Conservation (phyloP, 2,113 vertebrate species). For the Marcusenius ussheri region DNA sequence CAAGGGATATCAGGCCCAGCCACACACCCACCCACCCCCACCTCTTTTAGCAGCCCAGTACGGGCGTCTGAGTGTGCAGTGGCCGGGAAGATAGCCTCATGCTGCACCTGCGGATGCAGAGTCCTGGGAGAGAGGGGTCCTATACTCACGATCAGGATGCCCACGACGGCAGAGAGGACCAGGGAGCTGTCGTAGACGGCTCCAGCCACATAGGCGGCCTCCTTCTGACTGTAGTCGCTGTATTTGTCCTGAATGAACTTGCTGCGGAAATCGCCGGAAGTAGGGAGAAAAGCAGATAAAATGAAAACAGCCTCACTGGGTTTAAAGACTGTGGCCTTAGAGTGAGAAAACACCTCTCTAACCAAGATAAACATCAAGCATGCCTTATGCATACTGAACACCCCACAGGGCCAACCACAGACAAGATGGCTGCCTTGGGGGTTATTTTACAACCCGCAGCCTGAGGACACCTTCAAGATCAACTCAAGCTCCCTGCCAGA, state of each 20-base stretch:
- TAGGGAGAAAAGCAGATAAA: conserved; percentile 14
- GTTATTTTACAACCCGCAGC: background rate
- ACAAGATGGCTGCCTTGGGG: background rate
- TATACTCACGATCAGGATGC: conserved; percentile 68
- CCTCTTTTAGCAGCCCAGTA: background rate
- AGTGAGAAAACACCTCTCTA: background rate
- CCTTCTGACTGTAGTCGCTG: conserved; percentile 64
- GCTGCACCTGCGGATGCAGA: background rate
- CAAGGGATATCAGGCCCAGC: background rate
- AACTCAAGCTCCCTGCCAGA: background rate
- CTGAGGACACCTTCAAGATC: background rate
- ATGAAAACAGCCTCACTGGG: background rate
- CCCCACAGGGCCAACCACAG: background rate
- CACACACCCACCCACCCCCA: background rate
- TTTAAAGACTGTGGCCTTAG: background rate
- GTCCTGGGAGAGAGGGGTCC: background rate
- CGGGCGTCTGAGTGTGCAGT: background rate
- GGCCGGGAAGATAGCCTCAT: background rate
- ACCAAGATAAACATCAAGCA: background rate
- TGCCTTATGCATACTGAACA: background rate
- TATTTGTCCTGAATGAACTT: conserved; percentile 82
- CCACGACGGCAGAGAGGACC: conserved; percentile 60
- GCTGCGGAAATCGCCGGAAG: conserved; percentile 41
- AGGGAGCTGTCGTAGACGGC: conserved; percentile 68
- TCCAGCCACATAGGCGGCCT: conserved; percentile 60